Evolutionary conservation across 2,113 vertebrate genomes (phyloP).

Genomic region (Saimiri boliviensis): DNA sequence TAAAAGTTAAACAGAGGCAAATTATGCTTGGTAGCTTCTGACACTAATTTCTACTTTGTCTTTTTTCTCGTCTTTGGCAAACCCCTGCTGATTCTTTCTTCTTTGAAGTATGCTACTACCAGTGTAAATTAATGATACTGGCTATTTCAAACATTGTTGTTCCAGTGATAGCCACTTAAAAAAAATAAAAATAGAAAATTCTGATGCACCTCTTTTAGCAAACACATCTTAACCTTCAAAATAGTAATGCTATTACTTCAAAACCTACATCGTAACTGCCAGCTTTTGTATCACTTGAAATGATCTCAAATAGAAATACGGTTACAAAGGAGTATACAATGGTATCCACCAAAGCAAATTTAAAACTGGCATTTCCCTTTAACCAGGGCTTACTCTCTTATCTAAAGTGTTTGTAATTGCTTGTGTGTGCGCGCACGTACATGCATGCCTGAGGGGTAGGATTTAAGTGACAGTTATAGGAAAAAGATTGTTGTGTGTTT

Average conservation of each 20-base stretch:
- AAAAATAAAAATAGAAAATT: background rate
- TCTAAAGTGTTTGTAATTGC: background rate
- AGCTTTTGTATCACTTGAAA: background rate
- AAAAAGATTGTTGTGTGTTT: background rate
- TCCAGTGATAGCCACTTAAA: background rate
- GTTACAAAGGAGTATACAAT: background rate
- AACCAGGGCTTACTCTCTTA: background rate
- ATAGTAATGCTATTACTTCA: background rate
- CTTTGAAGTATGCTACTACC: slow-evolving; percentile 30
- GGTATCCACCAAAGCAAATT: background rate
- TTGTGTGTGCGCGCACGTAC: background rate
- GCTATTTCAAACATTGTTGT: slow-evolving; percentile 7
- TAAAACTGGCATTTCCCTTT: background rate
- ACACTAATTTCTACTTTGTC: slow-evolving; percentile 6
- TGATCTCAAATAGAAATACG: background rate
- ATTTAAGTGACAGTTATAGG: background rate
- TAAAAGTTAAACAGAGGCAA: background rate
- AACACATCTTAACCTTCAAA: background rate
- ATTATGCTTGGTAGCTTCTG: background rate
- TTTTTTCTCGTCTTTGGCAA: slow-evolving; percentile 40
- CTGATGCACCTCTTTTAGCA: background rate
- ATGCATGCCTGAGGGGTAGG: background rate
- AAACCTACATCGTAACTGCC: background rate
- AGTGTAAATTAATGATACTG: slow-evolving; percentile 42
- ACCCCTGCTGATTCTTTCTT: background rate